Base-by-base conservation (phyloP, 2,797 vertebrate genomes). In the Fundulus diaphanus region DNA sequence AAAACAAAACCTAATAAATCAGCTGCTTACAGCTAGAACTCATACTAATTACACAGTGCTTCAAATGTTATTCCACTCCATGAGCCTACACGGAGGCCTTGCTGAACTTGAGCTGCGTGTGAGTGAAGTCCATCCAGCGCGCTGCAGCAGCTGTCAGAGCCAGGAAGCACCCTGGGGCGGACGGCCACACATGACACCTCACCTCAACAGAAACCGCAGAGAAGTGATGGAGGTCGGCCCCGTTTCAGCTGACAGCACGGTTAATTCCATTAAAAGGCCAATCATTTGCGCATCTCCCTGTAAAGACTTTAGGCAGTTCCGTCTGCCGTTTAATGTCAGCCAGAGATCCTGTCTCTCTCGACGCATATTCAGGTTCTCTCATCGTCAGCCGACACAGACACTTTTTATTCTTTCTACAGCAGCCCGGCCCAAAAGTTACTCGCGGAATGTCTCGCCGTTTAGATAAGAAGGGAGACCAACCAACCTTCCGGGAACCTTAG, bases 401-500 rank as follows among this genome's bases (percentile, higher is more conserved):
- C 42, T 29, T 37, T 37, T 33, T n/a, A 9, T 48, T 5, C 7
- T 44, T 31, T 44, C 29, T n/a, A 42, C 2, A 12, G 31, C 13
- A 20, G 7, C 2, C 11, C 1, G 9, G 5, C 7, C 8, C 57
- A 31, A 72, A 35, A 48, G 46, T 1, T 2, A 3, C 1, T 12
- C 37, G 13, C 33, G 1, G 1, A 37, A 33, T 5, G 12, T 24
- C 49, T 16, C 2, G 27, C 42, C 16, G 46, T 24, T 72, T 42
- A 4, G 27, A 24, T 12, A 27, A 68, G 68, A 42, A 13, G 3
- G n/a, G n/a, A 0, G 18, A 22, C n/a, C 11, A 42, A 87, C 96
- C 88, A 91, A 99, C 98, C 97, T 99, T 92, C 97, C 97, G 57
- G 97, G 97, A 94, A 97, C 95, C 95, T 95, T 96, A 40, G 96